Percentiles rank a stretch among this genome's conserved stretches.
Conservation (phyloP, 1,140 invertebrate genomes). For the Drosophila orena region DNA sequence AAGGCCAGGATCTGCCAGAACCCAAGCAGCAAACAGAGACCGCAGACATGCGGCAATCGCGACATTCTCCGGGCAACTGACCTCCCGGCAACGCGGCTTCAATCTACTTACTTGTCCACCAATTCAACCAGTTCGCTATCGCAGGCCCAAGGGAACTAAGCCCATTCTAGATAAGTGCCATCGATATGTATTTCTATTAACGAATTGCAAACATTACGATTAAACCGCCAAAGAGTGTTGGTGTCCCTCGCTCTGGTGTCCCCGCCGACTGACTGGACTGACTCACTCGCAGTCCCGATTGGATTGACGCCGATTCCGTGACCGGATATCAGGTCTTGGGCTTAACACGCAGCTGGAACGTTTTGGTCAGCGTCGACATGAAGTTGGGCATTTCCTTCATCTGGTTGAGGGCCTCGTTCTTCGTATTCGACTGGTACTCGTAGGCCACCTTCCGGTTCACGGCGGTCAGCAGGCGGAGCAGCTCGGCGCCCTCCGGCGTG, state of each 20-base stretch:
- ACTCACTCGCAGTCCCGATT: slow-evolving; percentile 29
- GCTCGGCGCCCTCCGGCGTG: slow-evolving; percentile 84
- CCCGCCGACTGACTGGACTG: not conserved
- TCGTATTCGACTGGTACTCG: slow-evolving; percentile 88
- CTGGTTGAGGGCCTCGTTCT: slow-evolving; percentile 86
- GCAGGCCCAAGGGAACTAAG: slow-evolving; percentile 55
- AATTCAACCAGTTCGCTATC: slow-evolving; percentile 39
- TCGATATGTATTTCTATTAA: slow-evolving; percentile 59
- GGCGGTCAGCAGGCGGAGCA: slow-evolving; percentile 88
- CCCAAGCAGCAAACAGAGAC: slow-evolving; percentile 55
- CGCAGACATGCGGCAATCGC: slow-evolving; percentile 60
- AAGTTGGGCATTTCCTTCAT: slow-evolving; percentile 91
- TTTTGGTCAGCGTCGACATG: slow-evolving; percentile 89
- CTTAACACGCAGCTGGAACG: slow-evolving; percentile 81
- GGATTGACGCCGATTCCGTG: slow-evolving; percentile 11
- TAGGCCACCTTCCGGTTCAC: slow-evolving; percentile 88
- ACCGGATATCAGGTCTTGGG: slow-evolving; percentile 25
- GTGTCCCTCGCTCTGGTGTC: slow-evolving; percentile 3
- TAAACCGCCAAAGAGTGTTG: slow-evolving; percentile 36
- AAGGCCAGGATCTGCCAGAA: slow-evolving; percentile 58
- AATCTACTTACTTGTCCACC: slow-evolving; percentile 12
- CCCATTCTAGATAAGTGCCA: slow-evolving; percentile 72
- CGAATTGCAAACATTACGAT: slow-evolving; percentile 66
- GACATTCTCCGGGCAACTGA: slow-evolving; percentile 59
- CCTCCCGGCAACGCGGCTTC: not conserved